Percentiles rank a stretch among this genome's conserved stretches.
These are phyloP conservation scores for Elgaria multicarinata DNA, from an alignment of 2,113 vertebrate species.

Conservation along the genomic window DNA sequence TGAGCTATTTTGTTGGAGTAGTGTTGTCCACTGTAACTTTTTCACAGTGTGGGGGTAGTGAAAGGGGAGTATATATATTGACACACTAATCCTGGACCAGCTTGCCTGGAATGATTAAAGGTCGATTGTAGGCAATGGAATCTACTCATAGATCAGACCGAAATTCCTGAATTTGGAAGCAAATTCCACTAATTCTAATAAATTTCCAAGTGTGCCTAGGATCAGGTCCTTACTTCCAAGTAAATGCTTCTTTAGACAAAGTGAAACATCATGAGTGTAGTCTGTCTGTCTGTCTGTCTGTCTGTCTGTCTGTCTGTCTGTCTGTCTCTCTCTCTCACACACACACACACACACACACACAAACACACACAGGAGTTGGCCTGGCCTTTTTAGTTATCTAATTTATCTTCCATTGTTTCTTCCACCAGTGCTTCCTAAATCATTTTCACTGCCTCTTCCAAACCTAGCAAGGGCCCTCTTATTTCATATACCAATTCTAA, in stretches of 20 bases:
- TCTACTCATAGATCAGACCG: not conserved
- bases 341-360: not conserved
- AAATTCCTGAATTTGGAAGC: not conserved
- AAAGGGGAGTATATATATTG: not conserved
- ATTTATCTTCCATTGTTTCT: not conserved
- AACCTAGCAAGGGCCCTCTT: not conserved
- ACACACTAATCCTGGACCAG: not conserved
- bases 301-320: no score
- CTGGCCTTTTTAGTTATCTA: no score
- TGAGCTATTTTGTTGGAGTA: not conserved
- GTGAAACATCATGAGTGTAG: not conserved
- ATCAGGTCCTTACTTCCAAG: not conserved
- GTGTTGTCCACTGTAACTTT: not conserved
- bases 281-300: not conserved
- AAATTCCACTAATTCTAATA: not conserved
- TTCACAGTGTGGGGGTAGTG: not conserved
- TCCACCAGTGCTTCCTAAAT: not conserved
- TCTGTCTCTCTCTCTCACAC: no score
- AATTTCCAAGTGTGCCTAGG: not conserved
- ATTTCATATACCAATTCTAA: not conserved
- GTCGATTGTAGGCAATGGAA: not conserved
- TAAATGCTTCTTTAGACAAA: not conserved
- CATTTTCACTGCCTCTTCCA: not conserved
- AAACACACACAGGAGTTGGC: not conserved
- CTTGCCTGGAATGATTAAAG: not conserved